phyloP scores from a whole-genome alignment of 2,113 vertebrate species.

The Puntigrus tetrazona region DNA sequence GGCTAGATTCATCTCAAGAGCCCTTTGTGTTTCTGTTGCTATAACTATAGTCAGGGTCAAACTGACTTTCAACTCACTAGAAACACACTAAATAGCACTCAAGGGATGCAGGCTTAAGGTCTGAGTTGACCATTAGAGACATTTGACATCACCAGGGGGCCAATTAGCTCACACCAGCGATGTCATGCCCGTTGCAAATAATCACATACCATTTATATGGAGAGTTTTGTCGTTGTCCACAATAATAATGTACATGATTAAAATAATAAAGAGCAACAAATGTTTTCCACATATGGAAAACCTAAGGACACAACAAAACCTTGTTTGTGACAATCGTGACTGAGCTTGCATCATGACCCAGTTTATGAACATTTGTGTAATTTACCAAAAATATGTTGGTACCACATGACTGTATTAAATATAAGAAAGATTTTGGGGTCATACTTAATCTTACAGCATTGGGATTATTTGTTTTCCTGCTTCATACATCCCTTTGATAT shows the following conservation, averaged over 20 bases:
- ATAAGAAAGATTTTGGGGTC: neutral
- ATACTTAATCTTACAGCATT: neutral
- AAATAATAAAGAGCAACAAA: neutral
- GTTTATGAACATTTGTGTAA: neutral
- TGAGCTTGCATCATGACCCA: neutral
- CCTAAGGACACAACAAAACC: neutral
- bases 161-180: neutral
- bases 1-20: neutral
- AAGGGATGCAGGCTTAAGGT: neutral
- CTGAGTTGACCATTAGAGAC: neutral
- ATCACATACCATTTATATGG: neutral
- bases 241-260: neutral
- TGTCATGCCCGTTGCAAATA: neutral
- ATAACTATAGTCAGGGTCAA: conserved; percentile 8
- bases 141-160: neutral
- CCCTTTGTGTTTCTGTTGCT: neutral
- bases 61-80: neutral
- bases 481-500: too few relatives aligned
- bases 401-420: neutral
- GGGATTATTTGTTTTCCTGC: too few relatives aligned
- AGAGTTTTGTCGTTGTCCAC: too few relatives aligned
- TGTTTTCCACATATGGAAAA: neutral
- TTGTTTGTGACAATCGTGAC: neutral
- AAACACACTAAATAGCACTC: conserved; percentile 4
- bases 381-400: neutral